Percentiles rank a stretch among this genome's conserved stretches.
Evolutionary conservation across 2,888 invertebrate species (phyloP).

Genomic region (Pecten maximus): DNA sequence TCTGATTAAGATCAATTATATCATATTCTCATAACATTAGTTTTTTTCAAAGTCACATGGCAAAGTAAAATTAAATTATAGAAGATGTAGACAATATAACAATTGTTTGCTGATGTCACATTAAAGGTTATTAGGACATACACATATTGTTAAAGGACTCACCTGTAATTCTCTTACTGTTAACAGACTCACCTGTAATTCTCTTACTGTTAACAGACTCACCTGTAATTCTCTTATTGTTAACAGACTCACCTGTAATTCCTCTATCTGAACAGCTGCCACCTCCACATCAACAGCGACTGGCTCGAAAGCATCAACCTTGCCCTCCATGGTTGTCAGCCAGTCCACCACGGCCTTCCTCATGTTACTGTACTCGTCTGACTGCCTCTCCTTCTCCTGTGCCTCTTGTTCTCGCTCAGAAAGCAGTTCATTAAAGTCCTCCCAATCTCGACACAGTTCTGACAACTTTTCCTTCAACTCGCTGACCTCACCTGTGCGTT

Average conservation of each 20-base stretch:
- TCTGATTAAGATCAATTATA: not conserved
- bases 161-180: too few relatives aligned
- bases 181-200: too few relatives aligned
- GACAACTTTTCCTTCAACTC: conserved; percentile 74
- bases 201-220: too few relatives aligned
- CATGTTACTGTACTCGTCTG: conserved; percentile 92
- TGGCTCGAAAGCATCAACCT: conserved; percentile 89
- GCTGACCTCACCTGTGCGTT: conserved; percentile 75
- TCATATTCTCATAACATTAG: not conserved
- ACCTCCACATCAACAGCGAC: conserved; percentile 94
- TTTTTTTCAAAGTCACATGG: not conserved
- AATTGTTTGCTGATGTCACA: too few relatives aligned
- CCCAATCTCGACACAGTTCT: conserved; percentile 93
- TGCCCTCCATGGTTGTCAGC: conserved; percentile 91
- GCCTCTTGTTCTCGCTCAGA: conserved; percentile 93
- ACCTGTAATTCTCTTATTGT: too few relatives aligned
- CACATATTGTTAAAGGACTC: too few relatives aligned
- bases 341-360: conserved; percentile 92
- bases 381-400: conserved; percentile 92
- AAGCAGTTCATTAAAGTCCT: conserved; percentile 90
- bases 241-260: conserved; percentile 84
- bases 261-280: conserved; percentile 89
- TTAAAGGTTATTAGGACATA: not conserved
- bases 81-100: too few relatives aligned
- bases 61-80: not conserved